These are phyloP conservation scores for Rhopilema esculentum DNA, from an alignment of 30 jellyfish, hydroid and myxozoan species.

Conservation along the genomic window DNA sequence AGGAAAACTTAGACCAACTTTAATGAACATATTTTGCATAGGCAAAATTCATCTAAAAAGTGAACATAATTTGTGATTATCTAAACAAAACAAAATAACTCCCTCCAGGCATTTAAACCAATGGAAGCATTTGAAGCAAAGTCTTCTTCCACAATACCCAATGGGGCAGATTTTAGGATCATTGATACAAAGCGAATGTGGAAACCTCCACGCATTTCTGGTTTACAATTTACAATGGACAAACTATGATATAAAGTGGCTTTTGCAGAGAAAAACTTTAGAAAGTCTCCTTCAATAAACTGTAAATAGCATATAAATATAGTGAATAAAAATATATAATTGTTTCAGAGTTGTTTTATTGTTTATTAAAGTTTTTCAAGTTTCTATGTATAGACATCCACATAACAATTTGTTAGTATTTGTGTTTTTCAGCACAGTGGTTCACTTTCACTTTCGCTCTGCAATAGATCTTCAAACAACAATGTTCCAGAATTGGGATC, in stretches of 20 bases:
- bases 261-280: constrained; percentile 15
- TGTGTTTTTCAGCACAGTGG: constrained; percentile 3
- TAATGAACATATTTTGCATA: constrained; percentile 14
- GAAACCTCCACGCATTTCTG: constrained; percentile 18
- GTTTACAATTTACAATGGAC: constrained; percentile 15
- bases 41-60: constrained; percentile 19
- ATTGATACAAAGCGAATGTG: constrained; percentile 20
- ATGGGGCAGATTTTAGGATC: background rate
- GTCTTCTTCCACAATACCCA: constrained; percentile 18
- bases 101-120: background rate
- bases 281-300: constrained; percentile 11
- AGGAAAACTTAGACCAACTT: constrained; percentile 17
- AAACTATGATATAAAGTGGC: constrained; percentile 4
- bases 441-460: background rate
- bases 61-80: constrained; percentile 18
- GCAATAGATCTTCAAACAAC: background rate
- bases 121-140: constrained; percentile 17
- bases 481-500: constrained; percentile 2
- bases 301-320: constrained; percentile 9
- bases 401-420: constrained; percentile 16
- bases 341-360: background rate
- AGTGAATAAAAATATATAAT: constrained; percentile 5
- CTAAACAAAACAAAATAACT: constrained; percentile 16
- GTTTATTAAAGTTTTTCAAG: background rate
- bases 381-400: constrained; percentile 2